Evolutionary conservation across 1,140 invertebrate species (phyloP).

Genomic region (Tenebrio molitor): DNA sequence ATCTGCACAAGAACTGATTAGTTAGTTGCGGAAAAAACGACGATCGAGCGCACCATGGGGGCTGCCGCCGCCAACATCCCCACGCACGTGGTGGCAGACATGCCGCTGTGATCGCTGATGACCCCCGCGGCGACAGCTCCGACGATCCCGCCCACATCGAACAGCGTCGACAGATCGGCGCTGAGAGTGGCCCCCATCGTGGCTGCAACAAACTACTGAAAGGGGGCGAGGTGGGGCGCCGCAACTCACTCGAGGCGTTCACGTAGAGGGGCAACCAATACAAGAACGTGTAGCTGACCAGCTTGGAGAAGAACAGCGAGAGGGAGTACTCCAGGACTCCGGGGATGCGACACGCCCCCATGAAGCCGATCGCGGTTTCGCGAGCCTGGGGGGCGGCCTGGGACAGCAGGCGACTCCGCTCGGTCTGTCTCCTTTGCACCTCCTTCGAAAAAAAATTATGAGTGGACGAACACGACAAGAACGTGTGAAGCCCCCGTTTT

Average conservation of each 20-base stretch:
- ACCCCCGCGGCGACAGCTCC: slow-evolving; percentile 92
- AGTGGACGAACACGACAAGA: too few species aligned
- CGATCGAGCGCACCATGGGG: slow-evolving; percentile 80
- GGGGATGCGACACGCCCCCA: slow-evolving; percentile 85
- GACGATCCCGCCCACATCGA: slow-evolving; percentile 91
- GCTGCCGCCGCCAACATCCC: slow-evolving; percentile 85
- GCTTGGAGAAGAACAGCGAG: slow-evolving; percentile 96
- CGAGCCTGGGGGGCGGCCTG: slow-evolving; percentile 13
- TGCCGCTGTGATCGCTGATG: slow-evolving; percentile 86
- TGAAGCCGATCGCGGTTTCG: slow-evolving; percentile 81
- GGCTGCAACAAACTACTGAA: slow-evolving; percentile 69
- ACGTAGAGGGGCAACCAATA: slow-evolving; percentile 97
- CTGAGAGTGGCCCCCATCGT: slow-evolving; percentile 78
- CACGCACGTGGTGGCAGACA: slow-evolving; percentile 88
- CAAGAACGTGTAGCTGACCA: slow-evolving; percentile 97
- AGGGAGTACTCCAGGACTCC: slow-evolving; percentile 96
- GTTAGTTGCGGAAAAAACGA: slow-evolving; percentile 15
- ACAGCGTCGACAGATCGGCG: slow-evolving; percentile 89
- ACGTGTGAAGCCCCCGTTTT: too few species aligned
- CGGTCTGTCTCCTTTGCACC: slow-evolving; percentile 66
- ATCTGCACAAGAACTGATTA: slow-evolving; percentile 75
- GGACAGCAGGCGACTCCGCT: slow-evolving; percentile 66
- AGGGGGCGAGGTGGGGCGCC: too few species aligned
- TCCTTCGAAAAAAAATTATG: slow-evolving; percentile 64
- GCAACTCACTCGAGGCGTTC: slow-evolving; percentile 85